Percentiles rank a stretch among this genome's conserved stretches.
Evolutionary conservation across 2,113 vertebrate species (phyloP).

Genomic region (Anser cygnoides): DNA sequence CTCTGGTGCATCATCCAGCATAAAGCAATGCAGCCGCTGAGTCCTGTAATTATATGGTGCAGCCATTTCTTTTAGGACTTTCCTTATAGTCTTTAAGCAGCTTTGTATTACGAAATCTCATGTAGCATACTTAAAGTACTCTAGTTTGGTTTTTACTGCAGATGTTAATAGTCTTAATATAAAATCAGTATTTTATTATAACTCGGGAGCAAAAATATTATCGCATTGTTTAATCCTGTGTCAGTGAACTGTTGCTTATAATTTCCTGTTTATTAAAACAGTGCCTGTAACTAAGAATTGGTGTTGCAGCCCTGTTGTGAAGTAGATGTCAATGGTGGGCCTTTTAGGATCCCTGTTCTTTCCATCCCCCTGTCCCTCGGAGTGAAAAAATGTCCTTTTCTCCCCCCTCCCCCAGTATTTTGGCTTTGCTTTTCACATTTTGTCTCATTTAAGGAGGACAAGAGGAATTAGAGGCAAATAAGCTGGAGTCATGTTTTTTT

Average conservation of each 20-base stretch:
- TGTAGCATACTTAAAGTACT: not conserved
- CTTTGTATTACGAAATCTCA: not conserved
- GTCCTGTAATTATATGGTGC: not conserved
- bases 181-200: not conserved
- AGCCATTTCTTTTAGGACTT: constrained; percentile 1
- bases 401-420: not conserved
- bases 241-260: not conserved
- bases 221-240: not conserved
- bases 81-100: not conserved
- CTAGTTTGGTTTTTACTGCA: not conserved
- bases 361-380: not conserved
- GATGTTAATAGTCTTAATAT: not conserved
- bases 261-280: not conserved
- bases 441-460: not conserved
- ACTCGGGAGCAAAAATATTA: not conserved
- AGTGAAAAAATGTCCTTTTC: not conserved
- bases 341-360: not conserved
- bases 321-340: not conserved
- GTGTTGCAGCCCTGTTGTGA: not conserved
- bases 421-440: not conserved
- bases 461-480: not conserved
- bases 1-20: not conserved
- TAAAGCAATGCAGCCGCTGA: not conserved
- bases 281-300: not conserved
- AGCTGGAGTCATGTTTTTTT: too few species aligned